phyloP scores from a whole-genome alignment of 1,140 invertebrate genomes.

The silkworm (Bombyx mori) region DNA sequence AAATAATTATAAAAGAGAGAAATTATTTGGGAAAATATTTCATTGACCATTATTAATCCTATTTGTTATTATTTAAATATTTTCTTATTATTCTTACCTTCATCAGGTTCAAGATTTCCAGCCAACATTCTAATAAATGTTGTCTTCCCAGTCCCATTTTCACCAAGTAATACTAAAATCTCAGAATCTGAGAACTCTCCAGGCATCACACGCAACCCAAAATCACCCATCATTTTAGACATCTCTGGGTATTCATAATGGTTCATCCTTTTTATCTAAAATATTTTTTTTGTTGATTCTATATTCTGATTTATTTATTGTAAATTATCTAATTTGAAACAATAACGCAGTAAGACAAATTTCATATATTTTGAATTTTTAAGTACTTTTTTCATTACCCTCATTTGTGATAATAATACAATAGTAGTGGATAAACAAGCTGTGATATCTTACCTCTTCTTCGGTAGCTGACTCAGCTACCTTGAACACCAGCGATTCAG shows the following conservation, averaged over 20 bases:
- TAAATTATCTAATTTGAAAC: too few species aligned
- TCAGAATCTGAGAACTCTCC: slow-evolving; percentile 99
- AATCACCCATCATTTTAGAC: slow-evolving; percentile 88
- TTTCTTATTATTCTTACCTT: slow-evolving; percentile 68
- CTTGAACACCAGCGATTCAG: slow-evolving; percentile 97
- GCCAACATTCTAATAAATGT: slow-evolving; percentile 99
- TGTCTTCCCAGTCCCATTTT: slow-evolving; percentile 99
- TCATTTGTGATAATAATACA: not conserved
- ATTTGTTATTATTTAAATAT: not conserved
- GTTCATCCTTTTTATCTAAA: slow-evolving; percentile 88
- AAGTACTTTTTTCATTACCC: too few species aligned
- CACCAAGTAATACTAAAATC: slow-evolving; percentile 97
- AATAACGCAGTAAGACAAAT: not conserved
- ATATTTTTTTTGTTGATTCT: not conserved
- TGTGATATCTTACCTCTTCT: slow-evolving; percentile 82
- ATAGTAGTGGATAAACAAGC: not conserved
- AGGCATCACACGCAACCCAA: slow-evolving; percentile 84
- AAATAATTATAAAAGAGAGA: too few species aligned
- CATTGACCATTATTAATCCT: too few species aligned
- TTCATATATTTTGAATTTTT: not conserved
- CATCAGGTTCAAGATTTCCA: slow-evolving; percentile 93
- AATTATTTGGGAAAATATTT: too few species aligned
- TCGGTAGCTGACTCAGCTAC: slow-evolving; percentile 98
- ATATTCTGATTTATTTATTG: too few species aligned
- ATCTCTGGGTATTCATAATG: slow-evolving; percentile 96